Conservation (phyloP, 1,140 invertebrate genomes). For the Aporrectodea caliginosa region DNA sequence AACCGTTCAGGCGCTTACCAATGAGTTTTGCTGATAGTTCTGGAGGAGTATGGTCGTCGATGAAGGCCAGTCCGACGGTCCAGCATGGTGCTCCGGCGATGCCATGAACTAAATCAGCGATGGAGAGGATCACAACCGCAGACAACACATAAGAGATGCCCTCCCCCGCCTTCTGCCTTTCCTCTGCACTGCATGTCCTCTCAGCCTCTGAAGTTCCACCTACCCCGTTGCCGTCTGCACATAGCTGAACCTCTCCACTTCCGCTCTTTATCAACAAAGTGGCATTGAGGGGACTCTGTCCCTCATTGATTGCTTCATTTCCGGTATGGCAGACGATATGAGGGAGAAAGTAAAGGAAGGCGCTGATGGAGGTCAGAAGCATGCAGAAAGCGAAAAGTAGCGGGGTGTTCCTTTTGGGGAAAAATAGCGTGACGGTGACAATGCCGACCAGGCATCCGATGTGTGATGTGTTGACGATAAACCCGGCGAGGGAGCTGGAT, state of each 20-base stretch:
- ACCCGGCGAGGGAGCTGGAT: slow-evolving; percentile 56
- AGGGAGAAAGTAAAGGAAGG: slow-evolving; percentile 64
- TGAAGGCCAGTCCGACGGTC: slow-evolving; percentile 2
- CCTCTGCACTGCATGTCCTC: not conserved
- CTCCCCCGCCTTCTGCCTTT: not conserved
- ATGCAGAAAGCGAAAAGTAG: slow-evolving; percentile 41
- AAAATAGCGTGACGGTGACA: slow-evolving; percentile 12
- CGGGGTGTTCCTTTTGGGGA: slow-evolving; percentile 54
- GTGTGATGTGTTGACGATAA: not conserved
- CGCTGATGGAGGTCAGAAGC: slow-evolving; percentile 56
- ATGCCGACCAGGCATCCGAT: slow-evolving; percentile 24
- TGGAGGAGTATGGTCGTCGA: not conserved
- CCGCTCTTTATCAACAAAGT: too few species aligned
- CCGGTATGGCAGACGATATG: slow-evolving; percentile 65
- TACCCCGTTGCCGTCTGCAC: not conserved
- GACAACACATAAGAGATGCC: not conserved
- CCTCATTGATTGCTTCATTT: not conserved
- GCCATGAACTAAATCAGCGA: not conserved
- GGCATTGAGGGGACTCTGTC: too few species aligned
- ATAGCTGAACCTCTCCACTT: not conserved
- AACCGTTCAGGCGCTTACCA: not conserved
- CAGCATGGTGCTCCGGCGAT: not conserved
- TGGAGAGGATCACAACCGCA: not conserved
- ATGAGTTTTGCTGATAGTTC: not conserved
- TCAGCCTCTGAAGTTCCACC: not conserved